Percentiles rank a stretch among this genome's conserved stretches.
Evolutionary conservation across 2,797 vertebrate genomes (phyloP).

Genomic region (Vireo griseus): DNA sequence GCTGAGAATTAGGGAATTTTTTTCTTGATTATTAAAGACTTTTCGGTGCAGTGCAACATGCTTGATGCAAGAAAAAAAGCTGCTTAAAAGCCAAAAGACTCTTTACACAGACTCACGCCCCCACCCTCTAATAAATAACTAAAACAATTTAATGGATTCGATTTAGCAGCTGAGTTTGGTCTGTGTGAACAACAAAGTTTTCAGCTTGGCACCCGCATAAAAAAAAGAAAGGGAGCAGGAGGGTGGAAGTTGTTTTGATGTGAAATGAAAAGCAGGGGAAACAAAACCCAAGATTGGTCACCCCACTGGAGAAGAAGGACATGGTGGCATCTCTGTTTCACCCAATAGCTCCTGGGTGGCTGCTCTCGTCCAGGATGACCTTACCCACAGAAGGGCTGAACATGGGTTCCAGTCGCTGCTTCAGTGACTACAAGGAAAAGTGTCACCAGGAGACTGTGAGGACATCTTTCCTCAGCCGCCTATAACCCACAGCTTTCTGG

Average conservation of each 20-base stretch:
- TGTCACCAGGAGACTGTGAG: not conserved
- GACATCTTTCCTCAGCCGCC: not conserved
- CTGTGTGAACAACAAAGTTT: not conserved
- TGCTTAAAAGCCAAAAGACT: not conserved
- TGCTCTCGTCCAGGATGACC: not conserved
- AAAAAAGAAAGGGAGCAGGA: not conserved
- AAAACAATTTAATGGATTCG: not conserved
- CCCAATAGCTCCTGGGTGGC: not conserved
- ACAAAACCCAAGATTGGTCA: not conserved
- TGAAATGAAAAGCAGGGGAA: conserved; percentile 8
- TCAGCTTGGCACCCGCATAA: not conserved
- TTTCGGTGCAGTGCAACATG: not conserved
- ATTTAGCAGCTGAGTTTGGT: not conserved
- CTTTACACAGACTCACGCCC: not conserved
- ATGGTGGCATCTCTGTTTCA: not conserved
- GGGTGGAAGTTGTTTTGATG: conserved; percentile 3
- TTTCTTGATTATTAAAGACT: conserved; percentile 23
- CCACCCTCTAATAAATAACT: not conserved
- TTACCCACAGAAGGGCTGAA: not conserved
- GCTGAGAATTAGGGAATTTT: not conserved
- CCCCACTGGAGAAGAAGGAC: not conserved
- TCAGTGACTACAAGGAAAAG: not conserved
- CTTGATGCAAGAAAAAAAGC: not conserved
- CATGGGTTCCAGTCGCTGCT: fast-evolving
- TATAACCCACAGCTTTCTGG: not conserved